Percentiles rank a stretch among this genome's conserved stretches.
Conservation (phyloP, 2,888 invertebrate genomes). For the Metellina segmentata region DNA sequence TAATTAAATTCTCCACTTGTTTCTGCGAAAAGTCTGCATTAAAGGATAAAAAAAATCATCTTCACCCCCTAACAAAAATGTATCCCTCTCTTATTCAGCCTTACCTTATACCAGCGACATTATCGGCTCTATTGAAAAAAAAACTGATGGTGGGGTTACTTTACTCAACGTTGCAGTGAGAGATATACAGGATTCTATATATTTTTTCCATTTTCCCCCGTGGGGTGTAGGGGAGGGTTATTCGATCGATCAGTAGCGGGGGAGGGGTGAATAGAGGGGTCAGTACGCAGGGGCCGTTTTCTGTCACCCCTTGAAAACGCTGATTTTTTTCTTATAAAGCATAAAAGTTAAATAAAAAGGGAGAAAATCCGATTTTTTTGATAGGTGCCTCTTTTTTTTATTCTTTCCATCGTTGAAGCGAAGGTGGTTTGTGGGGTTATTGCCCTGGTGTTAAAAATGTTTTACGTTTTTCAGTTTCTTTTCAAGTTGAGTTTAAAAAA, state of each 20-base stretch:
- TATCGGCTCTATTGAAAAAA: constrained; percentile 46
- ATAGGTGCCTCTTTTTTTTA: constrained; percentile 53
- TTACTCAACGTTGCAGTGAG: constrained; percentile 18
- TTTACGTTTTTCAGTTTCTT: constrained; percentile 27
- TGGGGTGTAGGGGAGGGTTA: constrained; percentile 20
- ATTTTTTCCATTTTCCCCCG: neutral
- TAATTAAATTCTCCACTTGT: too few relatives aligned
- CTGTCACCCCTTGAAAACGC: constrained; percentile 72
- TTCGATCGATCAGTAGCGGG: constrained; percentile 74
- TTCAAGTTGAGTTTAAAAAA: constrained; percentile 20
- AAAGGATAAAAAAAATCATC: constrained; percentile 8
- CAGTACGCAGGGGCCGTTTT: constrained; percentile 65
- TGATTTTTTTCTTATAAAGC: constrained; percentile 50
- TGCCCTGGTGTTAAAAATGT: constrained; percentile 45
- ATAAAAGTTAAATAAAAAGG: constrained; percentile 67
- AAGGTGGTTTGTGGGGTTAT: constrained; percentile 75
- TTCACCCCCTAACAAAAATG: constrained; percentile 50
- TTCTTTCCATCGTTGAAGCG: constrained; percentile 44
- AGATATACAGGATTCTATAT: constrained; percentile 27
- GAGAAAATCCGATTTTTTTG: constrained; percentile 57
- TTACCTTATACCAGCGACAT: constrained; percentile 42
- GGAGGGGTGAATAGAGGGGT: constrained; percentile 63
- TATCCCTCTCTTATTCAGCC: constrained; percentile 34
- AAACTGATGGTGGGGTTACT: constrained; percentile 20
- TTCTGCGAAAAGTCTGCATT: too few relatives aligned